A percentile compares a stretch with the other conserved stretches of the same genome.
Conservation (phyloP, 2,113 vertebrate species). For the Tachysurus fulvidraco region DNA sequence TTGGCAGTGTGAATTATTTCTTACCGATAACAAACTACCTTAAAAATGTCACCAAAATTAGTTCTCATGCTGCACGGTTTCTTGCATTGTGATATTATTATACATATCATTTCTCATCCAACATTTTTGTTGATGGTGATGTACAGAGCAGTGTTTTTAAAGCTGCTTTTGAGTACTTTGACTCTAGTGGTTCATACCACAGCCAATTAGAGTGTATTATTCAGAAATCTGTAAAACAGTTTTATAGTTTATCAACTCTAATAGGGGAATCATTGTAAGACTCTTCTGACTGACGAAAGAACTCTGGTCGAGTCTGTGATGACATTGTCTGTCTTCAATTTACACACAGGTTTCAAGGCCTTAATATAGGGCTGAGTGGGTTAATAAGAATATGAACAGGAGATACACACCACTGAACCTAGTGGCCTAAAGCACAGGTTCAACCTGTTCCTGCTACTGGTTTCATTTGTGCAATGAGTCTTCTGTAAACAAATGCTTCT, state of each 20-base stretch:
- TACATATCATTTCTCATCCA: neutral
- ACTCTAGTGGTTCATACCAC: neutral
- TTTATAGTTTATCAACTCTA: neutral
- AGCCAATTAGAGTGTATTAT: neutral
- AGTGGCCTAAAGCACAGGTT: conserved; percentile 5
- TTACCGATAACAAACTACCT: neutral
- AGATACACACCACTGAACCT: conserved; percentile 32
- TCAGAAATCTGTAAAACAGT: neutral
- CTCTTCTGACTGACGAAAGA: neutral
- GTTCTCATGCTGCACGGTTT: neutral
- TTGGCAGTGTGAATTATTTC: neutral
- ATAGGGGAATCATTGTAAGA: neutral
- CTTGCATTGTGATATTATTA: neutral
- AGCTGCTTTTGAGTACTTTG: neutral
- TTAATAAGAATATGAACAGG: conserved; percentile 23
- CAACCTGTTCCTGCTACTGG: neutral
- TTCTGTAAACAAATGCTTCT: conserved; percentile 62
- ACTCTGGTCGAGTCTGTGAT: neutral
- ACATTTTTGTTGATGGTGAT: neutral
- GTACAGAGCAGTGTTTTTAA: neutral
- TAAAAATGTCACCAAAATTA: neutral
- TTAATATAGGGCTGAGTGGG: neutral
- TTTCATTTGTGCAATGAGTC: conserved; percentile 40
- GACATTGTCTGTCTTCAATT: neutral
- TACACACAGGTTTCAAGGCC: neutral